These are phyloP conservation scores for Drosophila paranaensis DNA, from an alignment of 2,888 invertebrate species.

Conservation along the genomic window DNA sequence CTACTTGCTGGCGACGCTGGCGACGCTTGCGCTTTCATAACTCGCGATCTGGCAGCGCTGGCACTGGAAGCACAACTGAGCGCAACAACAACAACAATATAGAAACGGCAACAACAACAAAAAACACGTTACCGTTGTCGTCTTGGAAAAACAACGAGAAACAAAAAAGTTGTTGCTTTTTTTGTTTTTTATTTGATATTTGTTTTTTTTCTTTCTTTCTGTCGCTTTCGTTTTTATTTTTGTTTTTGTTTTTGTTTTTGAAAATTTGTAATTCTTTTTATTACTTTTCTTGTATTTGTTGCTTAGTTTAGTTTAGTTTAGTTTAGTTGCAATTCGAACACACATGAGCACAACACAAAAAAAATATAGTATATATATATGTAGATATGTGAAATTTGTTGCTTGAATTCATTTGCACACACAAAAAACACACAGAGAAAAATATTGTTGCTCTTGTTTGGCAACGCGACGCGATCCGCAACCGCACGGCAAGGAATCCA, in stretches of 20 bases:
- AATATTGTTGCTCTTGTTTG: slow-evolving; percentile 49
- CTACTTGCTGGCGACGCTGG: slow-evolving; percentile 58
- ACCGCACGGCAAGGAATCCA: slow-evolving; percentile 83
- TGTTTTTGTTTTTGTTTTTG: background rate
- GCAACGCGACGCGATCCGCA: slow-evolving; percentile 77
- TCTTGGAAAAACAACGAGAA: slow-evolving; percentile 21
- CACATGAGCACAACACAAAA: slow-evolving; percentile 46
- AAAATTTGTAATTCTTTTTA: background rate
- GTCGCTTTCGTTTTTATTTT: too few species aligned
- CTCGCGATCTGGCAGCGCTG: slow-evolving; percentile 78
- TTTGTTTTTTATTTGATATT: slow-evolving; percentile 13
- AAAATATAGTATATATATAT: slow-evolving; percentile 32
- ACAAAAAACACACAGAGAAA: slow-evolving; percentile 47
- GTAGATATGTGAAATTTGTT: slow-evolving; percentile 23
- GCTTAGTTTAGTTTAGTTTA: background rate
- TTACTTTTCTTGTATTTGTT: slow-evolving; percentile 8
- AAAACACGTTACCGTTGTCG: slow-evolving; percentile 58
- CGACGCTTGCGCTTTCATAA: slow-evolving; percentile 77
- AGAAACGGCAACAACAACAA: slow-evolving; percentile 9
- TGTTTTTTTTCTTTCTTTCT: too few species aligned
- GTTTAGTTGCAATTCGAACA: slow-evolving; percentile 17
- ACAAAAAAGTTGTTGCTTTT: slow-evolving; percentile 21
- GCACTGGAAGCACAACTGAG: slow-evolving; percentile 44
- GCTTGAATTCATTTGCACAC: slow-evolving; percentile 55
- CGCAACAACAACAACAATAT: slow-evolving; percentile 44